Base-by-base conservation (phyloP, 2,797 vertebrate species). In the Mus minutoides region DNA sequence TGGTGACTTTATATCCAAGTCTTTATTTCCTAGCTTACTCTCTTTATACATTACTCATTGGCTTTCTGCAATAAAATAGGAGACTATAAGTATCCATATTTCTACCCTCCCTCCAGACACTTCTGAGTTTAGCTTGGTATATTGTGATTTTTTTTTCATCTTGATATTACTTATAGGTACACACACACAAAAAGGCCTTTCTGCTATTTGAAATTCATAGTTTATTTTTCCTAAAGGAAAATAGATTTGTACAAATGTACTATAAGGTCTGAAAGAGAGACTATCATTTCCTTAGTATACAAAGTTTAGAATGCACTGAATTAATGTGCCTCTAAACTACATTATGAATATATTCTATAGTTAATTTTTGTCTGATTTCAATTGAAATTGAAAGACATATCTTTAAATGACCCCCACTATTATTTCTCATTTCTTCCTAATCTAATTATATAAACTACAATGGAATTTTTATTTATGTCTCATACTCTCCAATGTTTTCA, bases 321-420 rank as follows among this genome's bases (percentile, higher is more conserved):
- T 88, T 90, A 92, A 94, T 87, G 85, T 93, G 46, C 19, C 84
- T 95, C 90, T 84, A 79, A 91, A 93, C 91, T 95, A 43, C 75
- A 88, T 62, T 69, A 75, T 73, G 31, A 43, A 75, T 76, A 79
- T 84, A 69, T 95, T 76, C 80, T 56, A 93, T 34, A 62, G 71
- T 92, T 95, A 52, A n/a, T 58, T 88, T 82, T 64, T 80, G 46
- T 82, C 79, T 43, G 21, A 90, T 80, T 80, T 96, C 82, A 90
- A 83, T 92, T 58, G 34, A 91, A 80, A 84, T 92, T 76, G 46
- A 94, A 94, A 87, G 3, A 19, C 9, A 37, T n/a, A 2, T 2
- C 9, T 92, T 90, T 69, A 83, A 83, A 90, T 83, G 5, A 26
- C 13, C 22, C 16, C n/a, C 60, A 2, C 62, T 82, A n/a, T 58